A percentile compares a stretch with the other conserved stretches of the same genome.
Conservation (phyloP, 2,888 invertebrate genomes). For the Acronicta psi region DNA sequence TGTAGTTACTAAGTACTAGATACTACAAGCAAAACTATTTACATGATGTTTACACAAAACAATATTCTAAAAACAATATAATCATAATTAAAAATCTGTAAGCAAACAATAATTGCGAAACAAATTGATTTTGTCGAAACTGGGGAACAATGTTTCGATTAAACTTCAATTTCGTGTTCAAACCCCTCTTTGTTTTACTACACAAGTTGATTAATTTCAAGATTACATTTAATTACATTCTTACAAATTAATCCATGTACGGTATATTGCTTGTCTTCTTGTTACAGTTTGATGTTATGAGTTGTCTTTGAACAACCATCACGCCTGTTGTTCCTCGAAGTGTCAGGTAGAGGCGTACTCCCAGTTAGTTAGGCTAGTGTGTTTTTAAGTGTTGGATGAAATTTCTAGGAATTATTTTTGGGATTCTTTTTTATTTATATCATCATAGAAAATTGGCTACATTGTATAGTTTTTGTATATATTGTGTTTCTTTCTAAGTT, state of each 20-base stretch:
- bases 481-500: no score
- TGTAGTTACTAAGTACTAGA: no score
- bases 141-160: conserved; percentile 50
- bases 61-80: conserved; percentile 41
- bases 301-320: background rate
- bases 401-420: no score
- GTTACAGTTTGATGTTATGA: conserved; percentile 9
- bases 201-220: conserved; percentile 46
- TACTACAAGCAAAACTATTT: background rate
- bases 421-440: no score
- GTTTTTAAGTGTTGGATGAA: no score
- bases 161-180: conserved; percentile 40
- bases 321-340: no score
- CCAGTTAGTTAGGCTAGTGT: no score
- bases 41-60: conserved; percentile 12
- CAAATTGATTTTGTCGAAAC: conserved; percentile 45
- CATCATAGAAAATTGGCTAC: no score
- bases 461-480: no score
- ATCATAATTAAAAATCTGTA: conserved; percentile 25
- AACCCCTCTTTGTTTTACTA: conserved; percentile 32
- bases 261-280: conserved; percentile 14
- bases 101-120: conserved; percentile 21
- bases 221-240: conserved; percentile 44
- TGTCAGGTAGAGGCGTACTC: no score
- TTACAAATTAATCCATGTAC: conserved; percentile 21